phyloP scores from a whole-genome alignment of 2,113 vertebrate species.

The Macquaria ambigua region DNA sequence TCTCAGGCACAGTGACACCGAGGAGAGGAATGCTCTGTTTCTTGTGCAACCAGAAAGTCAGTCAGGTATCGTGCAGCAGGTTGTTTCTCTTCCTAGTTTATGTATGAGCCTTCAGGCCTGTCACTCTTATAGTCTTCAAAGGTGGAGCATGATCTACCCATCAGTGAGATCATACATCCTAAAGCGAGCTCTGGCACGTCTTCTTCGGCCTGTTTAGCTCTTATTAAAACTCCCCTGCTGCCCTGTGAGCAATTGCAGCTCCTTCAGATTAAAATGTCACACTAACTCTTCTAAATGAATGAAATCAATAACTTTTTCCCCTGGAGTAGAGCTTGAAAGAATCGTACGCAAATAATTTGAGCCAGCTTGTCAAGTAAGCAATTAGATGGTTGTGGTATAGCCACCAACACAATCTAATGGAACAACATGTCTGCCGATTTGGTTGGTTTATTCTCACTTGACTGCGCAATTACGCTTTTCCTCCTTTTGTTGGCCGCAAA shows the following conservation, averaged over 20 bases:
- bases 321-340: constrained; percentile 1
- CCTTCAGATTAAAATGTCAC: not conserved
- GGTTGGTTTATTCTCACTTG: constrained; percentile 32
- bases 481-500: constrained; percentile 38
- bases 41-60: constrained; percentile 50
- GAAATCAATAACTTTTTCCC: not conserved
- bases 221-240: not conserved
- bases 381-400: not conserved
- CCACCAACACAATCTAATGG: not conserved
- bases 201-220: not conserved
- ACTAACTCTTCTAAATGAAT: constrained; percentile 7
- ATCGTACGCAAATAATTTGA: not conserved
- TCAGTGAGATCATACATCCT: not conserved
- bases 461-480: constrained; percentile 41
- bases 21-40: constrained; percentile 6
- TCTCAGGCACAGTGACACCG: not conserved
- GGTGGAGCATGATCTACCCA: not conserved
- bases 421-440: constrained; percentile 14
- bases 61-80: constrained; percentile 6
- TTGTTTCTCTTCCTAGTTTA: not conserved
- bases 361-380: not conserved
- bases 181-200: not conserved
- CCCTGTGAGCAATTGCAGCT: not conserved
- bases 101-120: not conserved
- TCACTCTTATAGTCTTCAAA: not conserved